Conservation (phyloP, 2,797 vertebrate species). For the Poecilia gillii region DNA sequence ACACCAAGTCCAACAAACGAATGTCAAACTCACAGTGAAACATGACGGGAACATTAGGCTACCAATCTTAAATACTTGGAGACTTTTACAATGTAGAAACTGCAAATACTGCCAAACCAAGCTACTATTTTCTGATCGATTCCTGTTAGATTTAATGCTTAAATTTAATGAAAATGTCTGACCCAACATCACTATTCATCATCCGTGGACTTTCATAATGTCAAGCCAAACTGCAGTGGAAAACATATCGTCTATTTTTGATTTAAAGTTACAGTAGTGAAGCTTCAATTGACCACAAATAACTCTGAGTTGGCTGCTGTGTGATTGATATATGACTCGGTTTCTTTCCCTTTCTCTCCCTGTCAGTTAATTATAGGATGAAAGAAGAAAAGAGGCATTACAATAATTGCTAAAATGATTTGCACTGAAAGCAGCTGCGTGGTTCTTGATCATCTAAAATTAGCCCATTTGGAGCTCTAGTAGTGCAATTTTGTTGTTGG, state of each 20-base stretch:
- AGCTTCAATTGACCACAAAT: constrained; percentile 18
- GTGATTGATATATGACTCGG: constrained; percentile 32
- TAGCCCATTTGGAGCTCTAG: not conserved
- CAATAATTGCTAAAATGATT: not conserved
- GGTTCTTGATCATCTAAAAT: not conserved
- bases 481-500: not conserved
- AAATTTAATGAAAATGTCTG: not conserved
- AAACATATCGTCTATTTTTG: not conserved
- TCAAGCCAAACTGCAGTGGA: not conserved
- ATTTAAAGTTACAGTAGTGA: constrained; percentile 18
- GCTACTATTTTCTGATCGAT: not conserved
- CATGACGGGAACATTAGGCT: not conserved
- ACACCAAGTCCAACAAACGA: not conserved
- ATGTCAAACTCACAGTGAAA: not conserved
- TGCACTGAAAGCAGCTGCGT: not conserved
- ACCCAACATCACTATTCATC: not conserved
- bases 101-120: not conserved
- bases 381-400: not conserved
- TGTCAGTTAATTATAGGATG: constrained; percentile 1
- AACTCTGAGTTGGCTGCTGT: constrained; percentile 17
- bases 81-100: not conserved
- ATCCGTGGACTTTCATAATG: not conserved
- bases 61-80: not conserved
- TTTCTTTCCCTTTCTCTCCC: not conserved
- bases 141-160: not conserved